Evolutionary conservation across 2,797 vertebrate species (phyloP).

Genomic region (Melanotaenia nigrans): DNA sequence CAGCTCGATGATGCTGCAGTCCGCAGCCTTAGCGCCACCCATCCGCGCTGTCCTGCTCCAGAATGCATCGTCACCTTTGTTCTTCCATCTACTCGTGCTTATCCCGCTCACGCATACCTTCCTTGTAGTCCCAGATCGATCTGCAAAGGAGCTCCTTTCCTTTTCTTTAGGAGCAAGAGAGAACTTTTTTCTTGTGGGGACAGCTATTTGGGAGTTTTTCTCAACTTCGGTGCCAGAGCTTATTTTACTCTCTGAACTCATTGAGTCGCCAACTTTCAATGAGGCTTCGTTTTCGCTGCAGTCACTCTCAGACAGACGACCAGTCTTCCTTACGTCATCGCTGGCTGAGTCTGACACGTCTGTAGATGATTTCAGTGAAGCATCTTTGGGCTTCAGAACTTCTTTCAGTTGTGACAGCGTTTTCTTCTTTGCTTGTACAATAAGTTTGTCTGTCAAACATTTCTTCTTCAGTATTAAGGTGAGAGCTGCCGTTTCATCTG

Average conservation of each 20-base stretch:
- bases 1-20: slow-evolving; percentile 71
- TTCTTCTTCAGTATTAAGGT: slow-evolving; percentile 19
- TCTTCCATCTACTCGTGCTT: slow-evolving; percentile 81
- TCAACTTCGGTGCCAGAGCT: slow-evolving; percentile 6
- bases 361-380: background rate
- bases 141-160: slow-evolving; percentile 43
- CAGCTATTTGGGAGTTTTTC: background rate
- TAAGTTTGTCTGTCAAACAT: slow-evolving; percentile 11
- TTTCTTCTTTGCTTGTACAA: slow-evolving; percentile 39
- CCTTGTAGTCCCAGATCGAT: slow-evolving; percentile 56
- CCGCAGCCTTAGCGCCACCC: background rate
- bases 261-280: background rate
- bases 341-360: slow-evolving; percentile 7
- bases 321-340: slow-evolving; percentile 1
- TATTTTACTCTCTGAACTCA: slow-evolving; percentile 1
- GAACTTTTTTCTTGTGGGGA: slow-evolving; percentile 32
- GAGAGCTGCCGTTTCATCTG: background rate
- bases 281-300: background rate
- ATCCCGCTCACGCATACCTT: slow-evolving; percentile 82
- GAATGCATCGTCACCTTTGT: slow-evolving; percentile 5
- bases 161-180: slow-evolving; percentile 46
- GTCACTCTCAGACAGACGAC: slow-evolving; percentile 5
- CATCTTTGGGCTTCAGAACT: slow-evolving; percentile 4
- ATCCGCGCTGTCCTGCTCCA: slow-evolving; percentile 5
- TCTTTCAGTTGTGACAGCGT: slow-evolving; percentile 15